phyloP scores from a whole-genome alignment of 1,140 invertebrate species.

The Psix sp. region DNA sequence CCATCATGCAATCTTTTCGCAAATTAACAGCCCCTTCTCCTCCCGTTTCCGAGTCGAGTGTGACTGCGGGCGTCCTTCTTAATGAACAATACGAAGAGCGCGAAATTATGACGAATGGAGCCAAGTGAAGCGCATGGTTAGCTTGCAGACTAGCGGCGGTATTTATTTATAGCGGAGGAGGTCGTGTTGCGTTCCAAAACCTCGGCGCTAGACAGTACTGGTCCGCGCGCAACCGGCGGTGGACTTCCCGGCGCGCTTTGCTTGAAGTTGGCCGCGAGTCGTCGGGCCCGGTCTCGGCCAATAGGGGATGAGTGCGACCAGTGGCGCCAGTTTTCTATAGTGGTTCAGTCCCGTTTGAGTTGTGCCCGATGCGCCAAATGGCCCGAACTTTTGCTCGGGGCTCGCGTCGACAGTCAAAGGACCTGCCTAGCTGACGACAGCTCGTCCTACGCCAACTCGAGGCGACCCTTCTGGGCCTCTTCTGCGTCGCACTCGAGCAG shows the following conservation, averaged over 20 bases:
- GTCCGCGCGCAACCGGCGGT: conserved; percentile 46
- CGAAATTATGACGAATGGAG: conserved; percentile 65
- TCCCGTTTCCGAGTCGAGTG: conserved; percentile 16
- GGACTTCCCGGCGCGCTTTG: conserved; percentile 7
- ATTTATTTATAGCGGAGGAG: conserved; percentile 76
- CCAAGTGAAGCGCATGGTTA: conserved; percentile 58
- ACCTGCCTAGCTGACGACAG: conserved; percentile 68
- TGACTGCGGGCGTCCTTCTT: conserved; percentile 8
- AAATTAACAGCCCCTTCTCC: not conserved
- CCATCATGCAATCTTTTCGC: too few species aligned
- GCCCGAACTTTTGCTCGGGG: conserved; percentile 53
- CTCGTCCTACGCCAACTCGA: conserved; percentile 43
- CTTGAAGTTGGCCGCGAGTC: too few species aligned
- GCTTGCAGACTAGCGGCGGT: conserved; percentile 67
- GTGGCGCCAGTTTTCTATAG: too few species aligned
- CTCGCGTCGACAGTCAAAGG: conserved; percentile 60
- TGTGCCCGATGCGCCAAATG: conserved; percentile 64
- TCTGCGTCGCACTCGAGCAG: conserved; percentile 15
- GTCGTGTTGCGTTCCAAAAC: conserved; percentile 72
- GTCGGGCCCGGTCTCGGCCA: too few species aligned
- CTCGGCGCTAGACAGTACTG: conserved; percentile 58
- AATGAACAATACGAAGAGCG: conserved; percentile 50
- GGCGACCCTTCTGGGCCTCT: conserved; percentile 11
- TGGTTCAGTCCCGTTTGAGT: too few species aligned
- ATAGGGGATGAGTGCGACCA: too few species aligned